These are phyloP conservation scores for Tenodera sinensis DNA, from an alignment of 2,888 invertebrate species.

Conservation along the genomic window DNA sequence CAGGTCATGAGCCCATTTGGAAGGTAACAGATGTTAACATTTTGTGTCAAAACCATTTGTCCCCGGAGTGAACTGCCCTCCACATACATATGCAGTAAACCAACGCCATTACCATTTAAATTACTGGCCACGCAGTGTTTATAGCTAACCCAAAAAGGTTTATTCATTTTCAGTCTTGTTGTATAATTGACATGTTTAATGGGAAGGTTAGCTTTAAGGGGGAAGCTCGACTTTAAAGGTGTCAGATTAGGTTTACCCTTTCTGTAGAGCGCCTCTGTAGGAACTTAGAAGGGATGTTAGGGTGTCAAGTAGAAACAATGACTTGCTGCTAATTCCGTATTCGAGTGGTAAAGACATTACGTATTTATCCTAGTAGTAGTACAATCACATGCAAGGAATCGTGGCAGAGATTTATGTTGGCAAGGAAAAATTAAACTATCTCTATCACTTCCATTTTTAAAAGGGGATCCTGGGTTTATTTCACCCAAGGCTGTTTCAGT, in stretches of 20 bases:
- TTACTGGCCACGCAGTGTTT: not conserved
- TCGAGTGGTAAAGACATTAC: no score
- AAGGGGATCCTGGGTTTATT: no score
- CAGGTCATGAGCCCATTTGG: not conserved
- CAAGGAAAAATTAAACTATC: no score
- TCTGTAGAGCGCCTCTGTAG: no score
- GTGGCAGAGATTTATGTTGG: no score
- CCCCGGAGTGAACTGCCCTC: not conserved
- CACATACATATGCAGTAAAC: not conserved
- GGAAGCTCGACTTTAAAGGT: not conserved
- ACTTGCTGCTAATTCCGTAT: no score
- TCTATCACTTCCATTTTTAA: no score
- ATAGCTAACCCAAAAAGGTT: not conserved
- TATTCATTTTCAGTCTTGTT: not conserved
- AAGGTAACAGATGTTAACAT: not conserved
- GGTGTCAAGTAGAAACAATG: no score
- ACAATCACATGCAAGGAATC: no score
- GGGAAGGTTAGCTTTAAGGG: not conserved
- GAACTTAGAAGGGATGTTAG: no score
- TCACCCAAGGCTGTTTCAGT: no score
- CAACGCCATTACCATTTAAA: not conserved
- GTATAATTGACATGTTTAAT: not conserved
- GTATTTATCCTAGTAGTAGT: no score
- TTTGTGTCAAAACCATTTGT: not conserved
- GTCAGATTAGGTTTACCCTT: not conserved